Percentiles rank a stretch among this genome's conserved stretches.
Evolutionary conservation across 2,113 vertebrate species (phyloP).

Genomic region (Entelurus aequoreus): DNA sequence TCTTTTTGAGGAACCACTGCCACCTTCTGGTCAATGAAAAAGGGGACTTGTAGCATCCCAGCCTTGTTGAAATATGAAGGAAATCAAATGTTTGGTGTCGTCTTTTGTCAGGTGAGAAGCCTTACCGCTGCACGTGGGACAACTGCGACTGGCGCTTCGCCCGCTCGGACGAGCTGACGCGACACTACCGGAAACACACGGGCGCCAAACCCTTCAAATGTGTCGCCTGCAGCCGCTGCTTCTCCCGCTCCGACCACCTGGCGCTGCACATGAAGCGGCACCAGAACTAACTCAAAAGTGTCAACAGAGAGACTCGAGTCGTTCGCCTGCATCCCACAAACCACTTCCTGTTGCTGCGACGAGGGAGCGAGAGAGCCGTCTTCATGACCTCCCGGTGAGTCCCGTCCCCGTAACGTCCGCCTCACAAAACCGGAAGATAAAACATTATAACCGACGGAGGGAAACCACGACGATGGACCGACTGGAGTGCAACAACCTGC

Average conservation of each 20-base stretch:
- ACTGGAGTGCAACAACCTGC: too few relatives aligned
- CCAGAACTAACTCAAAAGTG: conserved; percentile 70
- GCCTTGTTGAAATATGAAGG: too few relatives aligned
- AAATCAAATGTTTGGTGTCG: neutral
- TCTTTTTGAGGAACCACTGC: too few relatives aligned
- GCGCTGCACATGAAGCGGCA: conserved; percentile 88
- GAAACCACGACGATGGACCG: too few relatives aligned
- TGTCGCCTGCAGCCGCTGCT: conserved; percentile 80
- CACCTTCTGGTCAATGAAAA: neutral
- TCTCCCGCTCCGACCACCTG: conserved; percentile 86
- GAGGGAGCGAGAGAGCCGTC: too few relatives aligned
- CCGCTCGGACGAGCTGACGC: conserved; percentile 83
- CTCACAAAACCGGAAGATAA: too few relatives aligned
- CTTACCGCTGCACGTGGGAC: conserved; percentile 76
- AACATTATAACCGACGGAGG: too few relatives aligned
- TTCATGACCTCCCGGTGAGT: too few relatives aligned
- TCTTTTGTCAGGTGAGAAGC: conserved; percentile 62
- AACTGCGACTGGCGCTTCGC: conserved; percentile 85
- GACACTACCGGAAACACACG: conserved; percentile 86
- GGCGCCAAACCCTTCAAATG: conserved; percentile 87
- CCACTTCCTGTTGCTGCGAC: too few relatives aligned
- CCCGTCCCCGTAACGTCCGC: too few relatives aligned
- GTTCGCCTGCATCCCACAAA: too few relatives aligned
- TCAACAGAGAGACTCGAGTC: too few relatives aligned
- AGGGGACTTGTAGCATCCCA: neutral